Percentiles rank a stretch among this genome's conserved stretches.
Evolutionary conservation across 1,140 invertebrate genomes (phyloP).

Genomic region (Drosophila obscura): DNA sequence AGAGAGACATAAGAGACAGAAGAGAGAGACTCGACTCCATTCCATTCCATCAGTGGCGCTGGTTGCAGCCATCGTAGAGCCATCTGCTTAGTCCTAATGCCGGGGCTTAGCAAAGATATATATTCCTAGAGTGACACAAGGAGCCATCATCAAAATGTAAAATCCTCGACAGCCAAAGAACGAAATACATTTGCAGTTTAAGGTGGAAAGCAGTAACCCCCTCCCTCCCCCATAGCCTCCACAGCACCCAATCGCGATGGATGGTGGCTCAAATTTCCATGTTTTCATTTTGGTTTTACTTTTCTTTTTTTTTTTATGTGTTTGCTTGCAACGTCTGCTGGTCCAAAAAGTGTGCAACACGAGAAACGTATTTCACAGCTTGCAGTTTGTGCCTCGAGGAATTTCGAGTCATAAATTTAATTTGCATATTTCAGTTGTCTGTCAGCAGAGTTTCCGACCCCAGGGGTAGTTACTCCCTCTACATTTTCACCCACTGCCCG

Average conservation of each 20-base stretch:
- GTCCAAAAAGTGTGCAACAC: conserved; percentile 40
- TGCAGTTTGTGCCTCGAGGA: conserved; percentile 38
- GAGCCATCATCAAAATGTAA: conserved; percentile 54
- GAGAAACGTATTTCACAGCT: conserved; percentile 40
- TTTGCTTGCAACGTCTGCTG: background rate
- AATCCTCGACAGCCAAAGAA: conserved; percentile 49
- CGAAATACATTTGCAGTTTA: conserved; percentile 45
- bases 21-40: conserved; percentile 20
- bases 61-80: conserved; percentile 9
- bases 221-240: no score
- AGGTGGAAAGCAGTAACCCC: conserved; percentile 27
- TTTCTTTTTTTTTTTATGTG: conserved; percentile 12
- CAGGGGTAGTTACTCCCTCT: background rate
- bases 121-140: conserved; percentile 48
- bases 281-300: conserved; percentile 10
- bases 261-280: conserved; percentile 17
- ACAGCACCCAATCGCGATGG: conserved; percentile 18
- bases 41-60: no score
- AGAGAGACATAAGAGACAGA: conserved; percentile 14
- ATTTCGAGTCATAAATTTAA: conserved; percentile 53
- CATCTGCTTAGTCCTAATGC: conserved; percentile 47
- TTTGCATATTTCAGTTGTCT: conserved; percentile 61
- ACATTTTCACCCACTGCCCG: background rate
- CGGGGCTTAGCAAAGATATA: conserved; percentile 39
- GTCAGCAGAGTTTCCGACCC: conserved; percentile 7